A percentile compares a stretch with the other conserved stretches of the same genome.
Conservation (phyloP, 2,888 invertebrate species). For the Ypsolopha scabrella region DNA sequence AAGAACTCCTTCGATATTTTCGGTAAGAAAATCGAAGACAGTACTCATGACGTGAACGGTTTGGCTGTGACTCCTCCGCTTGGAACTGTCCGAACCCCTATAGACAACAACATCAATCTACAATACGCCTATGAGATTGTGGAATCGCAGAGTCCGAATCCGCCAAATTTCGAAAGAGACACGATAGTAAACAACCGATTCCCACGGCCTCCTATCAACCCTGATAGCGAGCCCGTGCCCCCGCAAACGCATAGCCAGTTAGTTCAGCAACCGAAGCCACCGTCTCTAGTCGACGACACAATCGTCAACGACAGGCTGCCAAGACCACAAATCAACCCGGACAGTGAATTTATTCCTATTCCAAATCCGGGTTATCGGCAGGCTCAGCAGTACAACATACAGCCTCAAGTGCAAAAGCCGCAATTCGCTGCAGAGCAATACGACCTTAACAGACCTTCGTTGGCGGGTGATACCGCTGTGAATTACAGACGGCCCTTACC, state of each 20-base stretch:
- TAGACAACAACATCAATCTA: conserved; percentile 64
- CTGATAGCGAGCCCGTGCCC: conserved; percentile 72
- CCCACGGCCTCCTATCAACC: conserved; percentile 76
- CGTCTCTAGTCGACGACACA: conserved; percentile 73
- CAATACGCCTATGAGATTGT: conserved; percentile 64
- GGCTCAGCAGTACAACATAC: conserved; percentile 38
- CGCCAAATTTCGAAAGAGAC: conserved; percentile 73
- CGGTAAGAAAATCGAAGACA: conserved; percentile 74
- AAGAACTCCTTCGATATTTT: conserved; percentile 81
- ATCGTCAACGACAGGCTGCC: conserved; percentile 79
- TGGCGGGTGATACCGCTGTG: conserved; percentile 62
- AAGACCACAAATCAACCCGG: conserved; percentile 76
- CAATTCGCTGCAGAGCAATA: conserved; percentile 51
- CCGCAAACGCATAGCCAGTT: conserved; percentile 37
- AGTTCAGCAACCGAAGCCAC: conserved; percentile 40
- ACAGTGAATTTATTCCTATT: conserved; percentile 73
- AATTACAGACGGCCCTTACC: conserved; percentile 72
- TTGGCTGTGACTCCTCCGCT: conserved; percentile 56
- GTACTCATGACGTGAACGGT: conserved; percentile 56
- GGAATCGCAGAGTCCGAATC: conserved; percentile 39
- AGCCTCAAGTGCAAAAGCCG: conserved; percentile 39
- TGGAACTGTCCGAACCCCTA: conserved; percentile 56
- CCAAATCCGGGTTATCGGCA: conserved; percentile 52
- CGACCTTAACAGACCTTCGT: conserved; percentile 44
- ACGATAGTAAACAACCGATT: conserved; percentile 78